phyloP scores from a whole-genome alignment of 2,888 invertebrate genomes.

The Pandemis corylana region DNA sequence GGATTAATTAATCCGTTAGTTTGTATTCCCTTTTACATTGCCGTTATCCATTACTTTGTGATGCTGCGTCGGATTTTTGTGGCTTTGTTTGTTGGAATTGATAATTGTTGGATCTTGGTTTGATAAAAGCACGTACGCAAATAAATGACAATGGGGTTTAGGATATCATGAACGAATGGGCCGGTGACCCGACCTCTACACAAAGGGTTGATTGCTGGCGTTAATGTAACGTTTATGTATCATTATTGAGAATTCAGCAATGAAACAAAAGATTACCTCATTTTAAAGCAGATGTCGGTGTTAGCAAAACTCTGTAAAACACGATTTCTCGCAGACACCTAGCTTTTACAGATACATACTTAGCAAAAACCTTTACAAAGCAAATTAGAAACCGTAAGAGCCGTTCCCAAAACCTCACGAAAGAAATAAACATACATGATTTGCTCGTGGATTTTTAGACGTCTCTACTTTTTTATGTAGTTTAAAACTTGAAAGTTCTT shows the following conservation, averaged over 20 bases:
- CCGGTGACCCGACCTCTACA: neutral
- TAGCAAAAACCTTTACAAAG: no score
- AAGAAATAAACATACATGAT: no score
- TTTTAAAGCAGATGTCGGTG: no score
- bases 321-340: no score
- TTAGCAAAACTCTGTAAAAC: no score
- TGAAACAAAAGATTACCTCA: neutral
- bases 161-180: neutral
- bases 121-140: neutral
- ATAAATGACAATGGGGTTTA: constrained; percentile 5
- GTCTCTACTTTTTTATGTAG: no score
- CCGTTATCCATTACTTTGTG: constrained; percentile 2
- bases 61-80: constrained; percentile 1
- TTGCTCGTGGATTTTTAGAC: no score
- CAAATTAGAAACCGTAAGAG: no score
- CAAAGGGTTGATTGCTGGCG: neutral
- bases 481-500: no score
- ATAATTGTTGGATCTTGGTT: neutral
- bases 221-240: no score
- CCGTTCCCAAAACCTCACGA: no score
- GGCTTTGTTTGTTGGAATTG: constrained; percentile 1
- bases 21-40: neutral
- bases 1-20: constrained; percentile 7
- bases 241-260: neutral
- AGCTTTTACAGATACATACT: no score